These are phyloP conservation scores for Axea sp. DNA, from an alignment of 2,888 invertebrate genomes.

Conservation along the genomic window DNA sequence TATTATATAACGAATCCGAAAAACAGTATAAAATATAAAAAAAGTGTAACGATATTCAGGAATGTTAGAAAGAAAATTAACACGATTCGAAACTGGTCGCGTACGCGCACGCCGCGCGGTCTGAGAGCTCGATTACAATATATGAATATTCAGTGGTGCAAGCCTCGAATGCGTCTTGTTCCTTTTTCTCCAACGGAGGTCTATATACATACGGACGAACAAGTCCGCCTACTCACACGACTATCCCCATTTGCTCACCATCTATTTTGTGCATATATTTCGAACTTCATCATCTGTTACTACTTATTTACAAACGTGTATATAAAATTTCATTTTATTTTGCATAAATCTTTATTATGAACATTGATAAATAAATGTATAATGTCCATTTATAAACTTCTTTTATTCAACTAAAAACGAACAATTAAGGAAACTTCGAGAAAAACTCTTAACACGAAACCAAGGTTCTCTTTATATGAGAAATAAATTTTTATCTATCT, in stretches of 20 bases:
- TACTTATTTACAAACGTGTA: slow-evolving; percentile 1
- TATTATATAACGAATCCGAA: too few species aligned
- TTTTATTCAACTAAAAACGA: too few species aligned
- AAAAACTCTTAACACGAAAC: too few species aligned
- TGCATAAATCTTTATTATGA: too few species aligned
- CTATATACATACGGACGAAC: slow-evolving; percentile 54
- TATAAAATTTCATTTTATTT: slow-evolving; percentile 4
- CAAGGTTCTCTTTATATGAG: too few species aligned
- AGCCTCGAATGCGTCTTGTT: slow-evolving; percentile 66
- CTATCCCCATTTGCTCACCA: slow-evolving; percentile 48
- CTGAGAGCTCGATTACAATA: slow-evolving; percentile 77
- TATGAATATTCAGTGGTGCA: slow-evolving; percentile 77
- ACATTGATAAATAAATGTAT: too few species aligned
- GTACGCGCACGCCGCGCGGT: slow-evolving; percentile 61
- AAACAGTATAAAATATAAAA: neutral
- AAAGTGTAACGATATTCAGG: slow-evolving; percentile 35
- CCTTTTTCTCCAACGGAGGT: slow-evolving; percentile 61
- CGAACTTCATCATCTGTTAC: slow-evolving; percentile 5
- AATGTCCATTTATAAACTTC: too few species aligned
- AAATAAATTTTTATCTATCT: neutral
- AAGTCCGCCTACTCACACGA: slow-evolving; percentile 59
- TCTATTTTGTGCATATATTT: slow-evolving; percentile 17
- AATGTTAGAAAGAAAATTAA: slow-evolving; percentile 48
- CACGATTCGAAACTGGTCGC: slow-evolving; percentile 63
- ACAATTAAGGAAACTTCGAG: too few species aligned